phyloP scores from a whole-genome alignment of 1,140 invertebrate species.

The Coptotermes formosanus region DNA sequence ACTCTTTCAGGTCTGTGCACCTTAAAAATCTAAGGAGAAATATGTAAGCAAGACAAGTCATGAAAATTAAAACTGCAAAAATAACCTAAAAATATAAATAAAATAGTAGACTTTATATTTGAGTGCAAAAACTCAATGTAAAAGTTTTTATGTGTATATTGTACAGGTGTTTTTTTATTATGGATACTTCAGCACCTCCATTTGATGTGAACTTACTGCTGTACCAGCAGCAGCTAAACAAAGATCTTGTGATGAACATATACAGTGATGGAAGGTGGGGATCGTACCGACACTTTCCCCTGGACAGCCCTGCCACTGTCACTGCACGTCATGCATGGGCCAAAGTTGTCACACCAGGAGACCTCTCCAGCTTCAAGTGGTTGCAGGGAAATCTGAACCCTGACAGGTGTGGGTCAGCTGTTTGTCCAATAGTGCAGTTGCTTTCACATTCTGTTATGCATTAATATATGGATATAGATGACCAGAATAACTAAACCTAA shows the following conservation, averaged over 20 bases:
- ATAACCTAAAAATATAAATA: too few relatives aligned
- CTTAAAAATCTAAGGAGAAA: too few relatives aligned
- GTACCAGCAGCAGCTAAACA: slow-evolving; percentile 62
- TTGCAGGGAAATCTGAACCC: slow-evolving; percentile 58
- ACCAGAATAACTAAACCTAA: too few relatives aligned
- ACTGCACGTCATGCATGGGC: slow-evolving; percentile 68
- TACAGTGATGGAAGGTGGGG: slow-evolving; percentile 74
- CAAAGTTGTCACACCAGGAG: slow-evolving; percentile 75
- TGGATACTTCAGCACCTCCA: neutral
- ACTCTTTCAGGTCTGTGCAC: too few relatives aligned
- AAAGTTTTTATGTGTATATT: too few relatives aligned
- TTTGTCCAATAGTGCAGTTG: too few relatives aligned
- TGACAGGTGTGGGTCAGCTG: neutral
- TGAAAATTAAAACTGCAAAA: too few relatives aligned
- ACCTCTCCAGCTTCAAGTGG: slow-evolving; percentile 84
- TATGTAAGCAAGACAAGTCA: too few relatives aligned
- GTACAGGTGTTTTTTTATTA: neutral
- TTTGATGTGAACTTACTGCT: neutral
- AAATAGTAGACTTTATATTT: too few relatives aligned
- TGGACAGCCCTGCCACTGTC: slow-evolving; percentile 49
- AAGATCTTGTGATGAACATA: slow-evolving; percentile 83
- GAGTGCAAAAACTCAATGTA: too few relatives aligned
- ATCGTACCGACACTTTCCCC: slow-evolving; percentile 68
- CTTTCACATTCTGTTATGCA: too few relatives aligned
- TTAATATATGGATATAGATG: too few relatives aligned